Evolutionary conservation across 2,888 invertebrate species (phyloP).

Genomic region (Formica aserva): DNA sequence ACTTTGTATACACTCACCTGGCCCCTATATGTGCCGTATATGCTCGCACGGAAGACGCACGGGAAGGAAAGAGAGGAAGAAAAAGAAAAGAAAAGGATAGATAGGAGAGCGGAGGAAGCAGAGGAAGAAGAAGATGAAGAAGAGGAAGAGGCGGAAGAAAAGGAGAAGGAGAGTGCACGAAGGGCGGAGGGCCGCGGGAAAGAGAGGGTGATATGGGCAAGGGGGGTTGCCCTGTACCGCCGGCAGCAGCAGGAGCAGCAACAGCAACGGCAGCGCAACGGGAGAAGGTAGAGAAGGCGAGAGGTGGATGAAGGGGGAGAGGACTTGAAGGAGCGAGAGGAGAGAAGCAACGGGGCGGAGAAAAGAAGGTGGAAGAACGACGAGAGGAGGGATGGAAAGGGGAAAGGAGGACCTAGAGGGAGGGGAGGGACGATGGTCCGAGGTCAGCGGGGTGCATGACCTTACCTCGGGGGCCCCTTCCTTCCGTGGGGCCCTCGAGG

Average conservation of each 20-base stretch:
- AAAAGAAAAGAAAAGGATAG: constrained; percentile 30
- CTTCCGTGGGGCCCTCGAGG: constrained; percentile 82
- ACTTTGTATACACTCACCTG: constrained; percentile 50
- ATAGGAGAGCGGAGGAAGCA: constrained; percentile 4
- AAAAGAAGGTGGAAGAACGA: constrained; percentile 41
- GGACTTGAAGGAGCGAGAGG: constrained; percentile 58
- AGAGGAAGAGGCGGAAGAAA: constrained; percentile 14
- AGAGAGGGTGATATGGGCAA: constrained; percentile 31
- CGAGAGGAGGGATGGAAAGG: constrained; percentile 48
- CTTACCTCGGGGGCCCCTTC: constrained; percentile 85
- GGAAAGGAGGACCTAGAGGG: constrained; percentile 54
- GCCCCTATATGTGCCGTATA: constrained; percentile 18
- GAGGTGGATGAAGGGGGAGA: constrained; percentile 42
- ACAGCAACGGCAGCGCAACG: constrained; percentile 33
- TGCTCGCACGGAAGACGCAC: constrained; percentile 41
- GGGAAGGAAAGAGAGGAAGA: constrained; percentile 46
- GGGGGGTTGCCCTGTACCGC: constrained; percentile 29
- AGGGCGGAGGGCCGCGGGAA: constrained; percentile 19
- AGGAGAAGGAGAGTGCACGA: constrained; percentile 43
- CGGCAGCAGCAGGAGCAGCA: constrained; percentile 36
- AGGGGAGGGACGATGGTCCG: constrained; percentile 82
- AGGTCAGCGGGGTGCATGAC: constrained; percentile 86
- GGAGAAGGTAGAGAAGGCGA: constrained; percentile 39
- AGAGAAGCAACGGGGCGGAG: constrained; percentile 46
- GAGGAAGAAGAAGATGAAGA: constrained; percentile 10